Percentiles rank a stretch among this genome's conserved stretches.
Conservation (phyloP, 2,888 invertebrate genomes). For the Caenorhabditis panamensis region DNA sequence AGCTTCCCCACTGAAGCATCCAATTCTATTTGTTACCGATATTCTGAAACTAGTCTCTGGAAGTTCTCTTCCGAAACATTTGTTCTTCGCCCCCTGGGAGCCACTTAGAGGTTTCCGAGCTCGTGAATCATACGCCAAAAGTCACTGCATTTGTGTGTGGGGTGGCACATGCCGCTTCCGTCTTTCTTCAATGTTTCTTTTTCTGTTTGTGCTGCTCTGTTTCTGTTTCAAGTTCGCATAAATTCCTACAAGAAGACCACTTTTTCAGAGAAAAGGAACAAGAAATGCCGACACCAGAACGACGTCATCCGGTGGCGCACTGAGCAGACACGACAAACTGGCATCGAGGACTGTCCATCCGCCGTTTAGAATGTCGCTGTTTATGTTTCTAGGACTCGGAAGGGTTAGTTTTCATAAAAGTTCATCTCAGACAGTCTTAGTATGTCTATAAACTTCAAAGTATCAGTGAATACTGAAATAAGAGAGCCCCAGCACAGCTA, state of each 20-base stretch:
- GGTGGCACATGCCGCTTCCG: slow-evolving; percentile 14
- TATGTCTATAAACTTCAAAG: too few relatives aligned
- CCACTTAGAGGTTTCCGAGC: slow-evolving; percentile 1
- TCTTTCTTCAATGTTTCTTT: not conserved
- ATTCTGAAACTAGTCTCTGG: slow-evolving; percentile 7
- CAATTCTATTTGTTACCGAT: too few relatives aligned
- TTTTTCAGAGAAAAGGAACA: slow-evolving; percentile 14
- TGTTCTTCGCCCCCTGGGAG: not conserved
- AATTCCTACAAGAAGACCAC: not conserved
- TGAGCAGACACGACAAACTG: slow-evolving; percentile 9
- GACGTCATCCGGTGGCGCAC: not conserved
- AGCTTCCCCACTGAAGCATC: too few relatives aligned
- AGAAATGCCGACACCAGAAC: not conserved
- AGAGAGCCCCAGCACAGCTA: not conserved
- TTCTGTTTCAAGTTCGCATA: slow-evolving; percentile 1
- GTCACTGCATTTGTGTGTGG: slow-evolving; percentile 46
- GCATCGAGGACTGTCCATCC: slow-evolving; percentile 16
- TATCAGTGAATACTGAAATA: too few relatives aligned
- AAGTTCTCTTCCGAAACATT: not conserved
- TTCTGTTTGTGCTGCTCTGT: slow-evolving; percentile 4
- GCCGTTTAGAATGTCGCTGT: slow-evolving; percentile 46
- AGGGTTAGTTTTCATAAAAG: slow-evolving; percentile 19
- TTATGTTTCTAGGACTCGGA: slow-evolving; percentile 49
- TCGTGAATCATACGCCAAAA: slow-evolving; percentile 54
- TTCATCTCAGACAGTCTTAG: too few relatives aligned